Evolutionary conservation across 1,140 invertebrate species (phyloP).

Genomic region (Cydia amplana): DNA sequence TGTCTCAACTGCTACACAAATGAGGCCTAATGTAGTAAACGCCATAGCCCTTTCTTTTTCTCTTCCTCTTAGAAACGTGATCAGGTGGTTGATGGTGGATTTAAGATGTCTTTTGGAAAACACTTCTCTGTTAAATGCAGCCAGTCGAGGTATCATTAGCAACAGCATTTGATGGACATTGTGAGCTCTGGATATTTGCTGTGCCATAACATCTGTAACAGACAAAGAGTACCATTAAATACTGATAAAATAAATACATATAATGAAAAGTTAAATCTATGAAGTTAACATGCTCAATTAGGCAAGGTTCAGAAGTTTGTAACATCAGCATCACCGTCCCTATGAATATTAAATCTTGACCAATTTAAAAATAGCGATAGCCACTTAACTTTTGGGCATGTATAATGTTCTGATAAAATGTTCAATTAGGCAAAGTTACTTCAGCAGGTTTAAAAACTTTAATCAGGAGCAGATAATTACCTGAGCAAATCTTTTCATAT

Average conservation of each 20-base stretch:
- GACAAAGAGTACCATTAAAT: background rate
- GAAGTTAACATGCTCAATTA: too few species aligned
- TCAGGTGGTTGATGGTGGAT: slow-evolving; percentile 89
- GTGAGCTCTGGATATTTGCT: slow-evolving; percentile 86
- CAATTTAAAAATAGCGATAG: too few species aligned
- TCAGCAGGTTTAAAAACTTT: background rate
- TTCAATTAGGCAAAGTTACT: background rate
- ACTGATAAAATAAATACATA: background rate
- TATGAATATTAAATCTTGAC: too few species aligned
- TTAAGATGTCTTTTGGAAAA: slow-evolving; percentile 90
- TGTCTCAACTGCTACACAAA: slow-evolving; percentile 92
- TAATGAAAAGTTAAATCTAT: background rate
- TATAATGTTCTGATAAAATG: too few species aligned
- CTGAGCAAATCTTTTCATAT: slow-evolving; percentile 89
- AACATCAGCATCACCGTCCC: too few species aligned
- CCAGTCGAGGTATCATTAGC: slow-evolving; percentile 92
- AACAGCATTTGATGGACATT: slow-evolving; percentile 95
- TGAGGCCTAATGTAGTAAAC: slow-evolving; percentile 94
- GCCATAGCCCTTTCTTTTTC: slow-evolving; percentile 92
- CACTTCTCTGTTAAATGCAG: slow-evolving; percentile 92
- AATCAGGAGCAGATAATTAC: slow-evolving; percentile 42
- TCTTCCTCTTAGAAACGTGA: slow-evolving; percentile 86
- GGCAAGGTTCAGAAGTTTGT: too few species aligned
- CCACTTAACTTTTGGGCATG: too few species aligned
- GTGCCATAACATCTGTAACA: slow-evolving; percentile 86